Conservation (phyloP, 2,113 vertebrate species). For the Austrofundulus limnaeus region DNA sequence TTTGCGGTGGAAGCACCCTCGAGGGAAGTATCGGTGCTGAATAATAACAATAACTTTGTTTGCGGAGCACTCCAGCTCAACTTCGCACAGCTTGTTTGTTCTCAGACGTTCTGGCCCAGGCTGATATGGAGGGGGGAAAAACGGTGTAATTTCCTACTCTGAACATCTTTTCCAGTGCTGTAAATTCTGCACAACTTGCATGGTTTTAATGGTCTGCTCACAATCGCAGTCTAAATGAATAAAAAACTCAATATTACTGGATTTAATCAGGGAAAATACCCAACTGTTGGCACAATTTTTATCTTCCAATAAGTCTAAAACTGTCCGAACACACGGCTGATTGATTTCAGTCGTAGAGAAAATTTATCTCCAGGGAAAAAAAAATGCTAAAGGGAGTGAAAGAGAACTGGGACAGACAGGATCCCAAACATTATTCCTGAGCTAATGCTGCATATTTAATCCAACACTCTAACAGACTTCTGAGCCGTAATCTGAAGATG, state of each 20-base stretch:
- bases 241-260: no score
- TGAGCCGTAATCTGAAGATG: neutral
- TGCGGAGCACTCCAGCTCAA: conserved; percentile 29
- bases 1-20: conserved; percentile 40
- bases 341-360: neutral
- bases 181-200: no score
- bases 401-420: neutral
- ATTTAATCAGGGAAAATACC: no score
- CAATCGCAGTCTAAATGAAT: no score
- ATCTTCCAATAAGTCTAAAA: neutral
- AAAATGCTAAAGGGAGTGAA: neutral
- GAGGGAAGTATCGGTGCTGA: conserved; percentile 35
- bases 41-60: conserved; percentile 57
- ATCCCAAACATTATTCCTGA: neutral
- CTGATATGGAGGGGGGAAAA: neutral
- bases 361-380: neutral
- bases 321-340: neutral
- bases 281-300: neutral
- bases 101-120: neutral
- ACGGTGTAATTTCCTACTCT: neutral
- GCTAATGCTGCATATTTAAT: conserved; percentile 12
- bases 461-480: neutral
- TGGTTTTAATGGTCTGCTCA: no score
- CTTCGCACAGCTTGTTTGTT: conserved; percentile 33
- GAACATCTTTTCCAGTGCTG: no score